A percentile compares a stretch with the other conserved stretches of the same genome.
These are phyloP conservation scores for Cyprinodon diabolis DNA, from an alignment of 2,797 vertebrate genomes.

Conservation along the genomic window DNA sequence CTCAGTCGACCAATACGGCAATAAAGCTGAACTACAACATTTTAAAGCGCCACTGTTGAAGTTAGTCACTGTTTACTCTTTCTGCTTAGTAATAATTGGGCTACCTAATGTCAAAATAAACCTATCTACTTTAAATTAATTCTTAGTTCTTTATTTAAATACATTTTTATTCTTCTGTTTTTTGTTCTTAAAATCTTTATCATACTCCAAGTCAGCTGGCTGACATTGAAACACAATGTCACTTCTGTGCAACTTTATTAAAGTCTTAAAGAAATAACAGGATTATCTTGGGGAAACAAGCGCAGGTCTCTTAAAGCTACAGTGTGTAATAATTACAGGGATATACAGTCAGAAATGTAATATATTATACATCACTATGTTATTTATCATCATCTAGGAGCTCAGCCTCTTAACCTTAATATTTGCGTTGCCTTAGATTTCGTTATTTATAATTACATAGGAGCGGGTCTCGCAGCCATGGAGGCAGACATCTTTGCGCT, in stretches of 20 bases:
- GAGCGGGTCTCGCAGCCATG: too few relatives aligned
- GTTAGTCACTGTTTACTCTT: neutral
- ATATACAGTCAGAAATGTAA: too few relatives aligned
- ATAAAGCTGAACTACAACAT: neutral
- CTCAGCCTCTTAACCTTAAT: too few relatives aligned
- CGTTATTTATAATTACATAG: too few relatives aligned
- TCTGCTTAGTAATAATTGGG: neutral
- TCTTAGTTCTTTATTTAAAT: too few relatives aligned
- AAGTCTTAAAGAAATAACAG: neutral
- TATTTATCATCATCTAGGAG: too few relatives aligned
- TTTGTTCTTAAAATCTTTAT: neutral
- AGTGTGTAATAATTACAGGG: too few relatives aligned
- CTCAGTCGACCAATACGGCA: conserved; percentile 26
- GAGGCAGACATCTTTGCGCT: too few relatives aligned
- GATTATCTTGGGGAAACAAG: conserved; percentile 8
- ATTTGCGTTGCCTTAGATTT: too few relatives aligned
- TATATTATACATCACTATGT: too few relatives aligned
- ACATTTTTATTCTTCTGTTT: too few relatives aligned
- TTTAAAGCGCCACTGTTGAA: neutral
- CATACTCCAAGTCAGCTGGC: neutral
- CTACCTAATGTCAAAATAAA: neutral
- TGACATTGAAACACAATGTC: neutral
- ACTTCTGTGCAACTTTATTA: neutral
- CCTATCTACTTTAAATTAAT: too few relatives aligned
- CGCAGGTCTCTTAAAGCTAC: conserved; percentile 7